Base-by-base conservation (phyloP, 2,888 invertebrate species). In the Agrilus mali region DNA sequence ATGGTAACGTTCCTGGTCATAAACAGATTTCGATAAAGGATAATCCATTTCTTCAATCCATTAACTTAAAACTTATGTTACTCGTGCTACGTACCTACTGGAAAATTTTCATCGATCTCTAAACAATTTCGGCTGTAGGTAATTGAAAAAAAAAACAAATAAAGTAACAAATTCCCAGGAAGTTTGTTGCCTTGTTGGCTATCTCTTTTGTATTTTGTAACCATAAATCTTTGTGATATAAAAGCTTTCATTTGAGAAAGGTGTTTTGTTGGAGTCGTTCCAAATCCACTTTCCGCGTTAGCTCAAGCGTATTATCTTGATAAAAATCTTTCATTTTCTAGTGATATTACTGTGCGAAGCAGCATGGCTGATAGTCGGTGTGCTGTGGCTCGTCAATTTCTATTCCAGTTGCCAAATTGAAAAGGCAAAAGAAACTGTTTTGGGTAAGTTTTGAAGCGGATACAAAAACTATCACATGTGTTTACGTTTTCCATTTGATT, bases 311-410 rank as follows among this genome's bases (percentile, higher is more conserved):
- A 34, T 34, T 14, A 34, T 20, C 4, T 20, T 20, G 20, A 20
- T 20, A 20, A 3, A 27, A 27, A 27, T 27, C 27, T 47, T 43
- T 56, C 56, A 55, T 41, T 35, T 72, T 73, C 36, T 67, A 86
- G 86, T 77, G 63, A 72, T 86, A 58, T 75, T 86, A 67, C 63
- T 81, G 54, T 73, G 81, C 52, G 86, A 86, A 68, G 73, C 82
- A 52, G 75, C 77, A 46, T 86, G 84, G 83, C 68, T 85, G 55
- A 73, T 81, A 39, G 71, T 82, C 50, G 85, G 83, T 47, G 74
- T 82, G 44, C 71, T 79, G 45, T 87, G 86, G 86, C 65, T 85
- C 47, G 70, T 72, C 31, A 69, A 75, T 55, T 78, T 77, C 62
- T 86, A 83, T 65, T 67, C 74, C 52, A 70, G 73, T 46, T 83